A percentile compares a stretch with the other conserved stretches of the same genome.
Conservation (phyloP, 2,797 vertebrate species). For the Pseudomugil gertrudae region DNA sequence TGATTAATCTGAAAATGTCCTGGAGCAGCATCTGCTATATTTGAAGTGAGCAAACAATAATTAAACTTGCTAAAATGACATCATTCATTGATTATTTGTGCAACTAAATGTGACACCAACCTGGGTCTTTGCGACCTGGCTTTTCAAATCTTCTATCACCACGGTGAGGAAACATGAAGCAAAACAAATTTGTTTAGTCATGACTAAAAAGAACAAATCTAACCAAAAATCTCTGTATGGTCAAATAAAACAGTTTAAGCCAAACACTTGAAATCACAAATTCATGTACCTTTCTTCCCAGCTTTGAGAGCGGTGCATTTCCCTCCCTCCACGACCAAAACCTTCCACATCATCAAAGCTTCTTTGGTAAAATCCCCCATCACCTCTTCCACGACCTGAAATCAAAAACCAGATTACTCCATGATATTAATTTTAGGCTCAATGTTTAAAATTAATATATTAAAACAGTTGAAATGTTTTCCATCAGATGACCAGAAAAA, state of each 20-base stretch:
- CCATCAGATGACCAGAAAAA: constrained; percentile 2
- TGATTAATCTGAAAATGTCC: constrained; percentile 85
- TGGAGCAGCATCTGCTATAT: constrained; percentile 69
- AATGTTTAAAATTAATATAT: neutral
- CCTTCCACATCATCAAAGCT: constrained; percentile 99
- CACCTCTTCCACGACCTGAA: constrained; percentile 95
- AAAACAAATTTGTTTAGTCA: constrained; percentile 9
- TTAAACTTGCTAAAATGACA: constrained; percentile 23
- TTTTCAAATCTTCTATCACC: constrained; percentile 99
- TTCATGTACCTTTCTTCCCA: constrained; percentile 95
- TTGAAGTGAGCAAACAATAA: constrained; percentile 36
- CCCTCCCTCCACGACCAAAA: constrained; percentile 94
- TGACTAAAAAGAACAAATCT: neutral
- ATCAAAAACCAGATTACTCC: constrained; percentile 9
- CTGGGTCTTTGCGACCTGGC: constrained; percentile 97
- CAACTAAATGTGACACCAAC: constrained; percentile 77
- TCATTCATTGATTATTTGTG: constrained; percentile 31
- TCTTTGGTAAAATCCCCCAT: constrained; percentile 99
- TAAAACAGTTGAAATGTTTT: neutral
- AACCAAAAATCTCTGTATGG: neutral
- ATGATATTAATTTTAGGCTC: neutral
- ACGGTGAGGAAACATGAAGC: constrained; percentile 60
- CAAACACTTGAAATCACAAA: neutral
- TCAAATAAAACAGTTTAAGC: neutral
- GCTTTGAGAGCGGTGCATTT: constrained; percentile 99